Evolutionary conservation across 2,888 invertebrate genomes (phyloP), one percentile per base, ranked within the genome.

Genomic region (Dilophus febrilis): DNA sequence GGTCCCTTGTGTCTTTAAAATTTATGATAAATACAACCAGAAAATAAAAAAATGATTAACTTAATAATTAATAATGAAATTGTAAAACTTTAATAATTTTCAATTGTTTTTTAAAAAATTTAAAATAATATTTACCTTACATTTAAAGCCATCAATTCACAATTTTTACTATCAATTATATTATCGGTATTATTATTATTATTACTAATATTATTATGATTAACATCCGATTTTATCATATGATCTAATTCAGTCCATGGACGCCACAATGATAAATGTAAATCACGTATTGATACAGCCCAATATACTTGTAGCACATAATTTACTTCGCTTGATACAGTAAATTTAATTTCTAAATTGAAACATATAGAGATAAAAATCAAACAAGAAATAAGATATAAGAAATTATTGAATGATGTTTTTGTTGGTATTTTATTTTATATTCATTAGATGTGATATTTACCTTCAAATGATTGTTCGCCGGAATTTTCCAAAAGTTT

Each of bases 211-310:
- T 35, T 38, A 22, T 22, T 22, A 22, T 22, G 22, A 22, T 22
- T 22, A 6, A 22, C 22, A 8, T 30, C 40, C 18, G 40, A 17
- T 30, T 43, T 42, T n/a, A 43, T 41, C 38, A 77, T 75, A 41
- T 76, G 73, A 17, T 72, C 68, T 44, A 82, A 65, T 42, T 67
- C 67, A 40, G 65, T 64, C 74, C 75, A 74, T 1, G 81, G 76
- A 40, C 76, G 70, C 81, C 82, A 82, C 32, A 83, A 66, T 40
- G 79, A 79, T 50, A 75, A 67, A 56, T 82, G 82, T 42, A 83
- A 66, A 54, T 81, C 78, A 46, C 78, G 66, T 44, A 82, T 81
- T 27, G 79, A 79, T 35, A 81, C 81, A 4, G 80, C 82, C 82
- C 82, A 83, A 64, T 77, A 80, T 48, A 75, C 76, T 49, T 77